Evolutionary conservation across 2,797 vertebrate genomes (phyloP).

Genomic region (Steatocranus sp.): DNA sequence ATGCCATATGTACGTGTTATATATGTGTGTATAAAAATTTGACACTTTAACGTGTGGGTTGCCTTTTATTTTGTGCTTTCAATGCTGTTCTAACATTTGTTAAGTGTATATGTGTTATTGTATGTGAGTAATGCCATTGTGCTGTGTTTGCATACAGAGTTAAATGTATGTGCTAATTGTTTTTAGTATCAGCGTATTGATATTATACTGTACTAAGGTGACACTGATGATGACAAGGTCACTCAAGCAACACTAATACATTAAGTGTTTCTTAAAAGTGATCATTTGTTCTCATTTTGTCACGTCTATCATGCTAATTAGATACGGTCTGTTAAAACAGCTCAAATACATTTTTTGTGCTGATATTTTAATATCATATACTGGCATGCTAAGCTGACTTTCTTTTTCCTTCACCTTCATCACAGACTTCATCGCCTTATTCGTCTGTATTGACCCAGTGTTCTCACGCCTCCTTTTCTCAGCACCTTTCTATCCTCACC

Average conservation of each 20-base stretch:
- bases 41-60: not conserved
- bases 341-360: not conserved
- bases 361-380: not conserved
- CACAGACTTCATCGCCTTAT: slow-evolving; percentile 1
- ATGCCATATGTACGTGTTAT: not conserved
- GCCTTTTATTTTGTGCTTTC: not conserved
- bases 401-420: not conserved
- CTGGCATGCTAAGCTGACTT: not conserved
- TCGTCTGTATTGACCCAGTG: slow-evolving; percentile 27
- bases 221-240: not conserved
- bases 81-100: not conserved
- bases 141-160: not conserved
- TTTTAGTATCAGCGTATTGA: not conserved
- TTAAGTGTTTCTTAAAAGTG: not conserved
- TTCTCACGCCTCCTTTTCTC: not conserved
- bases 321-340: not conserved
- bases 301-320: not conserved
- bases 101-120: not conserved
- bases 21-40: not conserved
- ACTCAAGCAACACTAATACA: not conserved
- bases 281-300: not conserved
- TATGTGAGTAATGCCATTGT: not conserved
- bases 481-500: not conserved
- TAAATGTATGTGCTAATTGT: not conserved
- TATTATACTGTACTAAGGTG: not conserved